Base-by-base conservation (phyloP, 1,140 invertebrate genomes). In the Mactra quadrangularis region DNA sequence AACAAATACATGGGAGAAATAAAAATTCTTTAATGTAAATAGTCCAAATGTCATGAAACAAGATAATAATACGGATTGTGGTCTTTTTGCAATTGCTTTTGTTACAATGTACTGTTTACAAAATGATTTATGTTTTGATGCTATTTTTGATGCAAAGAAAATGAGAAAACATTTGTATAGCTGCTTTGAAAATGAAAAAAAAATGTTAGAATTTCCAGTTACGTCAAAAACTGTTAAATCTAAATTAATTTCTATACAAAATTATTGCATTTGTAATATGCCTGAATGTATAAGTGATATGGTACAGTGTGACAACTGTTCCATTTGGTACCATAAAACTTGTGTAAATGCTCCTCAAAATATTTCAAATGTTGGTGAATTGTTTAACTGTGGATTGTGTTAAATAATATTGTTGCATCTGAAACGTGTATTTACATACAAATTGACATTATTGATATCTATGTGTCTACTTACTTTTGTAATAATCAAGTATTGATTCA, bases 231-330 rank as follows among this genome's bases (percentile, higher is more conserved):
- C 64, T 4, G 4, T 45, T 11, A 47, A 15, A n/a, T 15, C n/a
- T 17, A 68, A 35, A 68, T 22, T 68, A 25, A 47, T 27, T 13
- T 7, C n/a, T 25, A 7, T 68, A 25, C n/a, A 45, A 68, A 33
- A 68, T n/a, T 68, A 68, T 47, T 68, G 64, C 6, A 31, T 68
- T 25, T 68, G 64, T 68, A 29, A 45, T 47, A 62, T 62, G 59
- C 59, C 59, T 17, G 59, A 27, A 33, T 62, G 59, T 35, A 2
- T 35, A 6, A 31, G 17, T 19, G 59, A 62, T 35, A 62, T 62
- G 59, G 59, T 62, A 3, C 59, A 62, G n/a, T 62, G 59, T 35
- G 59, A 62, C 19, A 3, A 35, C 31, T 62, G 59, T 35, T 35
- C 33, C 31, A 17, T 6, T 35, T 62, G 59, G 59, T 62, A 9